Conservation (phyloP, 2,113 vertebrate genomes). For the Puffinus mauretanicus region DNA sequence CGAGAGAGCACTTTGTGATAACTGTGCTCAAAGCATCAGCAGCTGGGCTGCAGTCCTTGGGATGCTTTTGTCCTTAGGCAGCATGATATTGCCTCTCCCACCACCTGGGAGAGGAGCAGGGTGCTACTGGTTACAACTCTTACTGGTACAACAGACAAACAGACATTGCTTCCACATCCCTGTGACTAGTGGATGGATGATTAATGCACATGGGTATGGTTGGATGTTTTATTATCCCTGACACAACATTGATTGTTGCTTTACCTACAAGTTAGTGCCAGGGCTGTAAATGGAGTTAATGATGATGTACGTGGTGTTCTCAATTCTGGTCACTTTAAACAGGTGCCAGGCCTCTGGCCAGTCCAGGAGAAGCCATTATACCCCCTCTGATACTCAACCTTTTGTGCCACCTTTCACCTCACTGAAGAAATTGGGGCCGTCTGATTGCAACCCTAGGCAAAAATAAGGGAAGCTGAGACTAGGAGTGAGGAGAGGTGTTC, state of each 20-base stretch:
- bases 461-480: neutral
- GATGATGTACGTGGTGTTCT: neutral
- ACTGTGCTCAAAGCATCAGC: neutral
- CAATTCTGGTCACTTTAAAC: neutral
- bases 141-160: neutral
- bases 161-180: neutral
- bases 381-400: fast-evolving
- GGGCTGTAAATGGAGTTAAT: neutral
- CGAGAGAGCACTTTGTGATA: neutral
- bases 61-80: neutral
- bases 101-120: neutral
- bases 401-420: neutral
- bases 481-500: neutral
- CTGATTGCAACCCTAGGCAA: neutral
- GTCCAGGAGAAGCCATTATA: neutral
- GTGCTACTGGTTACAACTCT: neutral
- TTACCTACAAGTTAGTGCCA: neutral
- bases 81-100: neutral
- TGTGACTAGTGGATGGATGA: too few species aligned
- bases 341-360: neutral
- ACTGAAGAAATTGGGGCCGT: neutral
- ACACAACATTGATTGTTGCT: neutral
- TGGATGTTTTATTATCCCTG: neutral
- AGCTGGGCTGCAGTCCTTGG: neutral
- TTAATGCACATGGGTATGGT: neutral